phyloP scores from a whole-genome alignment of 2,888 invertebrate genomes.

The Scrobipalpa costella region DNA sequence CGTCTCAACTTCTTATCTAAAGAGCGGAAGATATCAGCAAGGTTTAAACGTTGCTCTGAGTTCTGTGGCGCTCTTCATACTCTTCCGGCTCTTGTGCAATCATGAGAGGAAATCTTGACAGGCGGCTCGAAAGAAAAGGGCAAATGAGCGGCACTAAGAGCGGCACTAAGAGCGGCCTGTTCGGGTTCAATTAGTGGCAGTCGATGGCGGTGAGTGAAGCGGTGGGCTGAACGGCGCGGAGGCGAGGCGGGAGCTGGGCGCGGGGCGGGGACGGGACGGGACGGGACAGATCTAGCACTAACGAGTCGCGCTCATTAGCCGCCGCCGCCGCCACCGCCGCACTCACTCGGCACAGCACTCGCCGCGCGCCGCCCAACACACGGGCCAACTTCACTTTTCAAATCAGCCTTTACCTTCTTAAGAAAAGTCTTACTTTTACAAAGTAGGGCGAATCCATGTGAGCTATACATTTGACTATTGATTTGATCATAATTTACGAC shows the following conservation, averaged over 20 bases:
- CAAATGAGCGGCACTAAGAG: slow-evolving; percentile 18
- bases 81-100: neutral
- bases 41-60: neutral
- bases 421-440: too few species aligned
- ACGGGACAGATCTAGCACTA: slow-evolving; percentile 18
- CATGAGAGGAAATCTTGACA: slow-evolving; percentile 6
- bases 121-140: slow-evolving; percentile 16
- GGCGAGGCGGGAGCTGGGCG: slow-evolving; percentile 16
- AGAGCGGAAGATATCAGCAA: neutral
- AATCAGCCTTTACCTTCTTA: too few species aligned
- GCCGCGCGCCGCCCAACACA: neutral
- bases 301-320: slow-evolving; percentile 24
- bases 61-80: neutral
- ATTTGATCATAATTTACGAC: too few species aligned
- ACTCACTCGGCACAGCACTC: slow-evolving; percentile 6
- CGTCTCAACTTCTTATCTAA: neutral
- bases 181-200: slow-evolving; percentile 17
- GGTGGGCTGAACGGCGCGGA: neutral
- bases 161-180: slow-evolving; percentile 13
- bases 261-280: neutral
- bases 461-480: too few species aligned
- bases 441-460: too few species aligned
- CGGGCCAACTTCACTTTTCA: neutral
- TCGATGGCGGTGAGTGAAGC: slow-evolving; percentile 23
- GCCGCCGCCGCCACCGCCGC: neutral